These are phyloP conservation scores for Trididemnum miniatum DNA, from an alignment of 23 tunicate species.

Conservation along the genomic window DNA sequence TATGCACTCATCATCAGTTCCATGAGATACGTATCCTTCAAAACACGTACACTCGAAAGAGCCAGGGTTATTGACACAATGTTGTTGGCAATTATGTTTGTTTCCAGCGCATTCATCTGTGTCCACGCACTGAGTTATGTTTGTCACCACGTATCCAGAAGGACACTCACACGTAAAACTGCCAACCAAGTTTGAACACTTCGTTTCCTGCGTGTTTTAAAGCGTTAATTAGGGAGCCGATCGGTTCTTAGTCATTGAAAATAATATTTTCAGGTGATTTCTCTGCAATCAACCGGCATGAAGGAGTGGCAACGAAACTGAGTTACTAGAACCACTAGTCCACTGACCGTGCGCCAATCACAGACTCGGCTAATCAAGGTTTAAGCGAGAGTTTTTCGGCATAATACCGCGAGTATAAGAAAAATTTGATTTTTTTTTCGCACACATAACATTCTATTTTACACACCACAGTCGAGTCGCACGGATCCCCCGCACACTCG, in stretches of 20 bases:
- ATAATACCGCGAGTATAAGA: too few species aligned
- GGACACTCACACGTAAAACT: slow-evolving; percentile 75
- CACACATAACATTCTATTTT: background rate
- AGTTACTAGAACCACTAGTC: too few species aligned
- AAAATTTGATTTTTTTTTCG: background rate
- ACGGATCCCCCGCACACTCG: slow-evolving; percentile 68
- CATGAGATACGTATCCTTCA: slow-evolving; percentile 31
- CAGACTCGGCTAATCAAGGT: too few species aligned
- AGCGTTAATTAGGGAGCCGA: too few species aligned
- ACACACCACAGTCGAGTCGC: slow-evolving; percentile 37
- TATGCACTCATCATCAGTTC: slow-evolving; percentile 14
- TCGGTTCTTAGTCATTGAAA: too few species aligned
- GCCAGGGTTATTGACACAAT: slow-evolving; percentile 71
- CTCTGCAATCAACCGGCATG: too few species aligned
- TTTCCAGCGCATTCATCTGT: slow-evolving; percentile 60
- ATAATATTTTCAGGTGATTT: too few species aligned
- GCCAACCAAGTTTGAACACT: slow-evolving; percentile 56
- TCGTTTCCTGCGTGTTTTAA: slow-evolving; percentile 59
- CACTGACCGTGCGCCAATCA: too few species aligned
- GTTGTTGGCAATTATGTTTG: slow-evolving; percentile 59
- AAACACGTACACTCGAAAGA: slow-evolving; percentile 58
- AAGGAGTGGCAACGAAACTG: too few species aligned
- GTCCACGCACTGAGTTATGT: slow-evolving; percentile 59
- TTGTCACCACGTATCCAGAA: slow-evolving; percentile 60
- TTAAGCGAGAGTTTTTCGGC: too few species aligned